Base-by-base conservation (phyloP, 2,888 invertebrate species). In the Apantesis nais region DNA sequence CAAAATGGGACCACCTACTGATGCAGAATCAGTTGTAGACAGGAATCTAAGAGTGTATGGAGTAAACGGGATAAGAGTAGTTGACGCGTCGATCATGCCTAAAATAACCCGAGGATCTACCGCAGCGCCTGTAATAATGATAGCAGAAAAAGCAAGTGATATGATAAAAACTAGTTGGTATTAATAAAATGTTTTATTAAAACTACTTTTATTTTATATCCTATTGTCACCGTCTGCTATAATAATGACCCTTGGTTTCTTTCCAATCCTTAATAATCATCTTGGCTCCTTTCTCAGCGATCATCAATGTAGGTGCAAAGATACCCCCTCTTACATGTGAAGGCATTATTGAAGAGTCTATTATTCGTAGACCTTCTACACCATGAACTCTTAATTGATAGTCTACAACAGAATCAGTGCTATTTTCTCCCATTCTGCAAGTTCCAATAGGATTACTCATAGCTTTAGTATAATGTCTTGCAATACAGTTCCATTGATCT, bases 401-500 rank as follows among this genome's bases (percentile, higher is more conserved):
- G 77, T 94, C 90, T 4, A 95, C 95, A 2, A 95, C 95, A 41
- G 95, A 93, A 68, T 85, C 82, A 22, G 92, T 92, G 44, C 80
- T 87, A 74, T 94, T 93, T 55, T 85, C 89, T 31, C 95, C 95
- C 95, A 95, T 95, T 66, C 90, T 88, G 81, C 95, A 95, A 5
- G 95, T 95, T 12, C 95, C 95, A 72, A 95, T 86, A 7, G 95
- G 94, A 78, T 93, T 93, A 74, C 89, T 89, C 81, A 95, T 83
- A 66, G 95, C 93, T 86, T 91, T 94, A 29, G 95, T 95, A 67
- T 93, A 95, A 86, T 95, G 95, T 74, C 94, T 89, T 2, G 93
- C 90, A 72, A 95, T 91, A 83, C 95, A 95, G 72, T 93, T 94
- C 95, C 95, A 95, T 73, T 93, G 94, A 78, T 94, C 93, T 84